Evolutionary conservation across 2,888 invertebrate genomes (phyloP), one percentile per base, ranked within the genome.

Genomic region (Harpagoxenus sublaevis): DNA sequence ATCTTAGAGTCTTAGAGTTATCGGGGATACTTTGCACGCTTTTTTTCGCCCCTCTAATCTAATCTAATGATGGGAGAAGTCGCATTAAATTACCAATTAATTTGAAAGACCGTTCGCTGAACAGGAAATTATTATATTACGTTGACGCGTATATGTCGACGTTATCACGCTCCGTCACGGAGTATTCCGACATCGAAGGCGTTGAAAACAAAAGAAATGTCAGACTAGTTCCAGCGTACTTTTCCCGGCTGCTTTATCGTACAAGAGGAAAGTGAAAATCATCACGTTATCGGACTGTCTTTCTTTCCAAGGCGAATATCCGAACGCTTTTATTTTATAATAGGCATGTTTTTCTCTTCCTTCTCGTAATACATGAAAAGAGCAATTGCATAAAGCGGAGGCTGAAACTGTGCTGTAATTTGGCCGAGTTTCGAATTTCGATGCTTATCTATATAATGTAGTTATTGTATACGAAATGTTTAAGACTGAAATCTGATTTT

Each of bases 131-230:
- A 63, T 51, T 45, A 39, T 65, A 53, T 65, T 60, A 74, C 42
- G 18, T 39, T 65, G 4, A 10, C n/a, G 28, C 18, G 9, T 18
- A 51, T 9, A 18, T 39, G 3, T 28, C 35, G 18, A 45, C 45
- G 28, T 66, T 77, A 68, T 77, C 53, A 12, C 2, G 12, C 39
- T 77, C 65, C 18, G 77, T 53, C 51, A 65, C 28, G 39, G 18
- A 66, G 12, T 77, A 68, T 68, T 77, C 23, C 8, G 15, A 35
- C 28, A 28, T 8, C 18, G 8, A 3, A n/a, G 15, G 15, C 6
- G 35, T 31, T 51, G 51, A 48, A 60, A 18, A 15, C 10, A 70
- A 39, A 10, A 42, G 28, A 66, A 28, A 28, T 28, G 15, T 39
- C 12, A 8, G 6, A 15, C 18, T 18, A 2, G 9, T 65, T 75